phyloP scores from a whole-genome alignment of 92 coral and sea anemone species.

The Zoanthus gigantus region DNA sequence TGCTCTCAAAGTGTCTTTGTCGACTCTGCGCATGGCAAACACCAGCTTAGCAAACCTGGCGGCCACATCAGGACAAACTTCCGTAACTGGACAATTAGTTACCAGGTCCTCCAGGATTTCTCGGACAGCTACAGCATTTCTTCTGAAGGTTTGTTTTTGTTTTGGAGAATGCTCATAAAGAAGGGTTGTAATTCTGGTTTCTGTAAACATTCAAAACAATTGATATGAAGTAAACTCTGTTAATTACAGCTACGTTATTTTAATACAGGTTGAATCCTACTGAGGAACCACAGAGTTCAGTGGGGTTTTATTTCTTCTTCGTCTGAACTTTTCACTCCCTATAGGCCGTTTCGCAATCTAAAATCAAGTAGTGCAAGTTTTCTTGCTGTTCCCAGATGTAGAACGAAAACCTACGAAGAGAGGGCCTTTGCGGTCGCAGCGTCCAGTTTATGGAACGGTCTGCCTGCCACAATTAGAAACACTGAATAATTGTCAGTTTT shows the following conservation, averaged over 20 bases:
- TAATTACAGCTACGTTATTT: neutral
- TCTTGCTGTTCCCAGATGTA: no score
- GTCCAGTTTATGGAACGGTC: no score
- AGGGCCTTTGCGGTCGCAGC: no score
- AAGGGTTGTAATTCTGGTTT: slow-evolving; percentile 34
- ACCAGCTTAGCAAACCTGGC: slow-evolving; percentile 63
- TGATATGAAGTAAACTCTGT: neutral
- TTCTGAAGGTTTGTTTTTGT: neutral
- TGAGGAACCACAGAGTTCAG: neutral
- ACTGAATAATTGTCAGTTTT: no score
- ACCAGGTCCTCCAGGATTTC: slow-evolving; percentile 62
- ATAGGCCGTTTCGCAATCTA: no score
- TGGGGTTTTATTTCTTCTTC: no score
- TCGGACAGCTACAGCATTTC: slow-evolving; percentile 31
- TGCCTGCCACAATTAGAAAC: no score
- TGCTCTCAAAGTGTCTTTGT: slow-evolving; percentile 33
- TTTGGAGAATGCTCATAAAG: slow-evolving; percentile 34
- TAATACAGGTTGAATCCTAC: neutral
- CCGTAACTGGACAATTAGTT: slow-evolving; percentile 48
- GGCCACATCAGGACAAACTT: slow-evolving; percentile 59
- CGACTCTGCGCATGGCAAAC: slow-evolving; percentile 60
- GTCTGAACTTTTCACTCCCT: no score
- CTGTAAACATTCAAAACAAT: slow-evolving; percentile 5
- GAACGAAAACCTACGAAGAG: no score
- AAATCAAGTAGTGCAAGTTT: no score